Conservation (phyloP, 2,888 invertebrate genomes). For the Torymus texanus region DNA sequence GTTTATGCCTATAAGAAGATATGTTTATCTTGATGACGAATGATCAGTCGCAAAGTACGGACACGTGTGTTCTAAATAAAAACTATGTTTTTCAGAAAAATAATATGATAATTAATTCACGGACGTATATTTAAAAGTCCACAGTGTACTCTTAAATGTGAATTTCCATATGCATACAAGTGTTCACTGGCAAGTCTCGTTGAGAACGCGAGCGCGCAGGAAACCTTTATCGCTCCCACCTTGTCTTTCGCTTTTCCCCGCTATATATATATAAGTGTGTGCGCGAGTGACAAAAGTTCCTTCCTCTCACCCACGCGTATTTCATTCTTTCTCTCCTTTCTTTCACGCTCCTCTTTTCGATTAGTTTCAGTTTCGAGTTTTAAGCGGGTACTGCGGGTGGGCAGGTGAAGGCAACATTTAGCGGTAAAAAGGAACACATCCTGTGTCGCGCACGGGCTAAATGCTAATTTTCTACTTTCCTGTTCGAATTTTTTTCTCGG, state of each 20-base stretch:
- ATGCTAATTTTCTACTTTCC: conserved; percentile 45
- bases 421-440: conserved; percentile 61
- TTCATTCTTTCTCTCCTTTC: conserved; percentile 35
- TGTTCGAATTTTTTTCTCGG: conserved; percentile 20
- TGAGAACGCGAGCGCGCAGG: conserved; percentile 46
- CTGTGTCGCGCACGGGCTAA: conserved; percentile 53
- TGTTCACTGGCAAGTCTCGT: conserved; percentile 44
- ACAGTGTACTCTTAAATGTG: conserved; percentile 4
- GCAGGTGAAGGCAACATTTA: conserved; percentile 70
- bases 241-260: conserved; percentile 33
- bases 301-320: conserved; percentile 53
- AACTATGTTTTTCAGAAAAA: not conserved
- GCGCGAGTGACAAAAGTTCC: conserved; percentile 37
- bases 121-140: conserved; percentile 5
- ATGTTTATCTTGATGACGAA: too few species aligned
- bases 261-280: not conserved
- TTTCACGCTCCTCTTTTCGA: conserved; percentile 33
- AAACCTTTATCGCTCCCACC: conserved; percentile 60
- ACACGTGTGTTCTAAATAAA: too few species aligned
- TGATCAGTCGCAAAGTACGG: too few species aligned
- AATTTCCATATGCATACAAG: conserved; percentile 46
- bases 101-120: conserved; percentile 12
- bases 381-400: conserved; percentile 69
- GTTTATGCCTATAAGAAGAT: too few species aligned
- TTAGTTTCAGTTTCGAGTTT: conserved; percentile 49